These are phyloP conservation scores for Yoshiicerus persimilis DNA, from an alignment of 1,140 invertebrate genomes.

Conservation along the genomic window DNA sequence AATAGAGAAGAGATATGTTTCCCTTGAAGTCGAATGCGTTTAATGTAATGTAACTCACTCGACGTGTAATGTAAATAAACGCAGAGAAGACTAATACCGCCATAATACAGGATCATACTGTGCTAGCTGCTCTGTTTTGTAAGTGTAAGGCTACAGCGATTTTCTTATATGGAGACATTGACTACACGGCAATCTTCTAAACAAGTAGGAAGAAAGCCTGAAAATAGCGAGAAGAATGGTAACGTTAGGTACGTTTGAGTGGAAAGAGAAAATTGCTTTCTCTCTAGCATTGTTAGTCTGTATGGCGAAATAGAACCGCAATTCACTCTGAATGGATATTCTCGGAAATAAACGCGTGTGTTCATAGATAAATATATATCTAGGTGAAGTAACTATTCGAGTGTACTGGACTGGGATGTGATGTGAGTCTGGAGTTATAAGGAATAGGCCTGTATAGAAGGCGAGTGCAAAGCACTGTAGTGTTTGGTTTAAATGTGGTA, in stretches of 20 bases:
- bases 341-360: neutral
- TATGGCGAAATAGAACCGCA: neutral
- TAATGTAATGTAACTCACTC: neutral
- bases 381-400: neutral
- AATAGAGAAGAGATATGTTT: neutral
- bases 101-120: neutral
- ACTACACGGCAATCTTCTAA: neutral
- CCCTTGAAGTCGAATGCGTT: neutral
- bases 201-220: neutral
- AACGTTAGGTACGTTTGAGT: neutral
- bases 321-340: conserved; percentile 17
- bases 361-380: neutral
- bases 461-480: too few species aligned
- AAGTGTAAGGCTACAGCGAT: neutral
- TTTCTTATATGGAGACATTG: neutral
- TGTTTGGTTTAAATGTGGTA: neutral
- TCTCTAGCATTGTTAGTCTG: conserved; percentile 31
- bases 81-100: neutral
- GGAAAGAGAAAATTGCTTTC: conserved; percentile 42
- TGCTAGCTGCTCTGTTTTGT: neutral
- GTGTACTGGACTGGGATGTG: too few species aligned
- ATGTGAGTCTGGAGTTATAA: too few species aligned
- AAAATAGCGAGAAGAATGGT: neutral
- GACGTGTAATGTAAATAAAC: neutral
- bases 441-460: too few species aligned